Base-by-base conservation (phyloP, 2,888 invertebrate species). In the Ferdinandea cuprea region DNA sequence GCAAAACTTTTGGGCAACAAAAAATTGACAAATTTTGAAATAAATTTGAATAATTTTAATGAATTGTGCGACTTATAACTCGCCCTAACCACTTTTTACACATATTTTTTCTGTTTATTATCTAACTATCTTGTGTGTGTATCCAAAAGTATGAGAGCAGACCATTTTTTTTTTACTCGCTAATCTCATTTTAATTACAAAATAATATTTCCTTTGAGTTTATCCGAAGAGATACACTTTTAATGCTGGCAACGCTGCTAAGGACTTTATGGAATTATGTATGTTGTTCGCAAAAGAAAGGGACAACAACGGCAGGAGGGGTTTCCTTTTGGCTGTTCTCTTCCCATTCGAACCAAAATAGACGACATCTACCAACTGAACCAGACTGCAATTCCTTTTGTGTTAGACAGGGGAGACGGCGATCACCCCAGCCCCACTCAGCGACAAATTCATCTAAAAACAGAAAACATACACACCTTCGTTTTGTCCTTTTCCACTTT, bases 301-400 rank as follows among this genome's bases (percentile, higher is more conserved):
- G 21, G 48, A 48, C 11, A 35, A 44, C 40, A 3, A 40, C 42
- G 19, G 8, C 54, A 19, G 6, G 21, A 52, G 50, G 71, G 50
- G 42, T n/a, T n/a, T n/a, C n/a, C n/a, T n/a, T n/a, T n/a, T n/a
- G 42, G 42, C 13, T 13, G 35, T 40, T 52, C 32, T n/a, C 56
- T 15, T 13, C 35, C 46, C 37, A 58, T 40, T 44, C 54, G 61
- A 56, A 68, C 54, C 68, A 56, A 68, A 74, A 80, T 78, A 66
- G 56, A 52, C 21, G 58, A 44, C 63, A 61, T 28, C 37, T 50
- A 4, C 35, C 25, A 73, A 17, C 21, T 17, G n/a, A 65, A 73
- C 15, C 21, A 25, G n/a, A 65, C 17, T 74, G 42, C 48, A 74
- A 69, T 76, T 63, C 80, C 76, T 74, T 54, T 80, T 65, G 63